Evolutionary conservation across 2,797 vertebrate genomes (phyloP), one percentile per base, ranked within the genome.

Genomic region (Anguilla pacifica): DNA sequence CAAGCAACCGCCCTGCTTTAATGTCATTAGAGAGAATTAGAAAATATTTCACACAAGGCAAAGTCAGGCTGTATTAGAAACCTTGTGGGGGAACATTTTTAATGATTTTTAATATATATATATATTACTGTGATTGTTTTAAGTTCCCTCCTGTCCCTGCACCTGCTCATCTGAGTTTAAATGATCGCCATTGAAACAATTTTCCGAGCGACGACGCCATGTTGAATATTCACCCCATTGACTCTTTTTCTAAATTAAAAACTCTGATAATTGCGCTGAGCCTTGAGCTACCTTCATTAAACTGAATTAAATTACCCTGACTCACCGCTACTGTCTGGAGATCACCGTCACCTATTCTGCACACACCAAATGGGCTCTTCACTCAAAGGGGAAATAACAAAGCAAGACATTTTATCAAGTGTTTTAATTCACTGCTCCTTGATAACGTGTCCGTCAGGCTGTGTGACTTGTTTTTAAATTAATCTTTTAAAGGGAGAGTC

Each of bases 281-380:
- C 84, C 74, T 83, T 85, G 74, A 53, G 84, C 84, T 88, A 84
- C 57, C 84, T 86, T 88, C 74, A 88, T 86, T 70, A 88, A 72
- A 43, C 57, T 39, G 43, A 81, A 85, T 85, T 82, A 88, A 82
- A 81, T 57, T 57, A 88, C 59, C 53, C 55, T n/a, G 74, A 85
- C 28, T 86, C 87, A 82, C 74, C 74, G 84, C 55, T 1, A 46
- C 46, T 82, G 79, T 85, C 84, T 82, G 53, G 87, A 88, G 87
- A 88, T 85, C 74, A 64, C 53, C 17, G 59, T 55, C 87, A 86
- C 74, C 84, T 86, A 67, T 67, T 35, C 67, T 81, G 72, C 61
- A 9, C n/a, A 3, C 72, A 70, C 35, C 7, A 15, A 88, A 51
- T 81, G 67, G 55, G 77, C n/a, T 88, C 85, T 67, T 59, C 19